Evolutionary conservation across 2,797 vertebrate species (phyloP).

Genomic region (Vipera ursinii): DNA sequence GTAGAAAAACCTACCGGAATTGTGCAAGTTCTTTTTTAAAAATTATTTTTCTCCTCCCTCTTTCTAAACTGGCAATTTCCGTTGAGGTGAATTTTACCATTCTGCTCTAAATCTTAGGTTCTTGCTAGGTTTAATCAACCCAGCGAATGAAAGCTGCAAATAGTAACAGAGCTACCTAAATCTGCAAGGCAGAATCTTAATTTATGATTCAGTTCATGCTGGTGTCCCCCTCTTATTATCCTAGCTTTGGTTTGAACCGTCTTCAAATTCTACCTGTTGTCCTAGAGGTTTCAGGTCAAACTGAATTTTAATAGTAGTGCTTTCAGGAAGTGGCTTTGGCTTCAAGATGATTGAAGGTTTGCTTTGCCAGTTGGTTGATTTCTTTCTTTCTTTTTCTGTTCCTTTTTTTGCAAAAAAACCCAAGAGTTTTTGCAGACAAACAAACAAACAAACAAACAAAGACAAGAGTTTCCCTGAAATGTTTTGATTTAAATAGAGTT

Average conservation of each 20-base stretch:
- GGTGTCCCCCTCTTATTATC: background rate
- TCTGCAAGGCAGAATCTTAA: background rate
- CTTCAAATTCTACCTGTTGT: background rate
- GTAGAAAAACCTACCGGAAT: background rate
- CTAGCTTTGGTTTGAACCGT: constrained; percentile 23
- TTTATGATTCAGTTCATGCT: background rate
- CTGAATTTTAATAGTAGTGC: constrained; percentile 14
- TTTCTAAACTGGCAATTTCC: background rate
- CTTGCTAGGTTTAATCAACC: background rate
- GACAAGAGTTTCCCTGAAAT: background rate
- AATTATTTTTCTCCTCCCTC: background rate
- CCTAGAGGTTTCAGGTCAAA: constrained; percentile 15
- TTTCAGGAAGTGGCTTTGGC: constrained; percentile 19
- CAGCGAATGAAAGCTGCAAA: background rate
- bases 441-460: background rate
- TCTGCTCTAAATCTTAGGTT: background rate
- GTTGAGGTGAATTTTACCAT: background rate
- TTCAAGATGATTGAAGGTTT: background rate
- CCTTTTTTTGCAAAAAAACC: background rate
- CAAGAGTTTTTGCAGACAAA: background rate
- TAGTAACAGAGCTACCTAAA: background rate
- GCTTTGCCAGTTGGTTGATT: background rate
- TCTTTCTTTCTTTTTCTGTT: background rate
- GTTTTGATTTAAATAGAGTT: background rate
- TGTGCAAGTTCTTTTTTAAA: background rate